These are phyloP conservation scores for Ivindomyrus marchei DNA, from an alignment of 2,113 vertebrate genomes.

Conservation along the genomic window DNA sequence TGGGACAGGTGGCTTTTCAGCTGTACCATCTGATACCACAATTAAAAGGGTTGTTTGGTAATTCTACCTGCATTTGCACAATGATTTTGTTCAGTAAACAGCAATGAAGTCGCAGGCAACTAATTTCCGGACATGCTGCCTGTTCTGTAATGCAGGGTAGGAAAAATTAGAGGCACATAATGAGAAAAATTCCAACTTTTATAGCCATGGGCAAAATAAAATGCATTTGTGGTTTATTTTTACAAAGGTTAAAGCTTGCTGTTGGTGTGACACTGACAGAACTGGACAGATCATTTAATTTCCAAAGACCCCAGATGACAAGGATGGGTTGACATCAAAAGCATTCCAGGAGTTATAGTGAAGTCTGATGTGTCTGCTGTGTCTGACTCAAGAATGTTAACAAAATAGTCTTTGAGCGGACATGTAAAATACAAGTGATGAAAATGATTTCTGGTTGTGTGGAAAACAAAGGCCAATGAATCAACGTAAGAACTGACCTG, in stretches of 20 bases:
- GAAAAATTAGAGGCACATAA: not conserved
- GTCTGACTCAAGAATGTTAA: conserved; percentile 13
- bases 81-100: not conserved
- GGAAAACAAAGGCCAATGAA: not conserved
- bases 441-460: not conserved
- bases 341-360: not conserved
- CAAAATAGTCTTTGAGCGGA: not conserved
- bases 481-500: not conserved
- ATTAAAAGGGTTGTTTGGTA: not conserved
- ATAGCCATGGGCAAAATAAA: not conserved
- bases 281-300: conserved; percentile 11
- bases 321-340: not conserved
- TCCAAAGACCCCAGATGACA: not conserved
- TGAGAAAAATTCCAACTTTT: not conserved
- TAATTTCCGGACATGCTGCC: not conserved
- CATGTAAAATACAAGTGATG: not conserved
- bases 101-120: not conserved
- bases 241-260: not conserved
- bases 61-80: not conserved
- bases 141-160: not conserved
- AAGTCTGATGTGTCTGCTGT: not conserved
- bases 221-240: not conserved
- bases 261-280: not conserved
- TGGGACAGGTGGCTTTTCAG: not conserved
- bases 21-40: not conserved